Evolutionary conservation across 2,797 vertebrate species (phyloP).

Genomic region (Poeciliopsis turneri): DNA sequence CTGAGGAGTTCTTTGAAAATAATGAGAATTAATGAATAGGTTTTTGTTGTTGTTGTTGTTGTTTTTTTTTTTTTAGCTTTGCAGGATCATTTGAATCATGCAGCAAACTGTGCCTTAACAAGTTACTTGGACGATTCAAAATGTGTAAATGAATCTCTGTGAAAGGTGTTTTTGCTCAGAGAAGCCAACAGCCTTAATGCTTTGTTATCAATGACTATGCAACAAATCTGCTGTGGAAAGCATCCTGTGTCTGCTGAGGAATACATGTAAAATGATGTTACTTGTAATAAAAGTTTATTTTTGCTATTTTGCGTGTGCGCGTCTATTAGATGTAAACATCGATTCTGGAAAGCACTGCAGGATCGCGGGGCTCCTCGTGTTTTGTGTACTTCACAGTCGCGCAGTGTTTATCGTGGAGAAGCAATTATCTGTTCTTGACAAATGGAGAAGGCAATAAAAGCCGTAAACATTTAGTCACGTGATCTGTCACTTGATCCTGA

Average conservation of each 20-base stretch:
- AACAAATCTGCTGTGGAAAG: not conserved
- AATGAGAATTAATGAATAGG: no score
- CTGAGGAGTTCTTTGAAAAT: not conserved
- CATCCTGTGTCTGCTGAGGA: not conserved
- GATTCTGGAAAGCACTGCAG: not conserved
- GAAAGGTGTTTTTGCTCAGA: not conserved
- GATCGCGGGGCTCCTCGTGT: not conserved
- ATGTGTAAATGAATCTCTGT: constrained; percentile 4
- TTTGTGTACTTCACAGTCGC: not conserved
- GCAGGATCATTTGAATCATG: not conserved
- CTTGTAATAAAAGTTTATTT: constrained; percentile 48
- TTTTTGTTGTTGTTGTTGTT: not conserved
- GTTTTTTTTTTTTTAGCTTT: not conserved
- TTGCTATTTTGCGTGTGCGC: constrained; percentile 17
- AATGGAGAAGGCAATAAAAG: not conserved
- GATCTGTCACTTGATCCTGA: constrained; percentile 48
- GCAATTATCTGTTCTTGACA: not conserved
- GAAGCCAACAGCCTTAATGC: constrained; percentile 3
- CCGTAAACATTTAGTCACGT: constrained; percentile 48
- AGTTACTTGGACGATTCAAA: not conserved
- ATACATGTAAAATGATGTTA: constrained; percentile 30
- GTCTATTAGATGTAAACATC: not conserved
- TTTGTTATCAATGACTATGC: constrained; percentile 1
- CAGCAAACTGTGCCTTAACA: not conserved
- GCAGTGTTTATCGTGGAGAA: not conserved